A percentile compares a stretch with the other conserved stretches of the same genome.
Evolutionary conservation across 1,140 invertebrate genomes (phyloP).

Genomic region (Drosophila prosaltans): DNA sequence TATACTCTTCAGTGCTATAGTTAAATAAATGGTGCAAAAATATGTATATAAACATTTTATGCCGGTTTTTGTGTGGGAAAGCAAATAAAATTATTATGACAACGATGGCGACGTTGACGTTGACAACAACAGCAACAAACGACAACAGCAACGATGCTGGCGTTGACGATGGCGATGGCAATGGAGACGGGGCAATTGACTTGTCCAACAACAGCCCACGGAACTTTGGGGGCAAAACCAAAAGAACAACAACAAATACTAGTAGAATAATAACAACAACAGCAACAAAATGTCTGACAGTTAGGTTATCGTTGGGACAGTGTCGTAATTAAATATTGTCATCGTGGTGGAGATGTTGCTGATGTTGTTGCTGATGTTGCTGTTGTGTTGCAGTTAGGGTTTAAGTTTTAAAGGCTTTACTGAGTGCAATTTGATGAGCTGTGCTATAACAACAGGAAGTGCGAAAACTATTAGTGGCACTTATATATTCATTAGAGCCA

Average conservation of each 20-base stretch:
- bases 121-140: slow-evolving; percentile 35
- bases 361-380: slow-evolving; percentile 20
- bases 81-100: slow-evolving; percentile 73
- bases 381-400: slow-evolving; percentile 29
- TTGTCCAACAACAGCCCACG: slow-evolving; percentile 47
- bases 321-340: slow-evolving; percentile 77
- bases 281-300: slow-evolving; percentile 32
- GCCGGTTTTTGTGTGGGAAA: slow-evolving; percentile 69
- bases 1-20: slow-evolving; percentile 14
- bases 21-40: slow-evolving; percentile 61
- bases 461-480: slow-evolving; percentile 81
- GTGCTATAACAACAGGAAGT: slow-evolving; percentile 68
- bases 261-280: not conserved
- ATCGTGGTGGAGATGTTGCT: slow-evolving; percentile 44
- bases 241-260: slow-evolving; percentile 2
- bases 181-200: slow-evolving; percentile 50
- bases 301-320: slow-evolving; percentile 49
- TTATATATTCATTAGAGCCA: slow-evolving; percentile 82
- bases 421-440: slow-evolving; percentile 61
- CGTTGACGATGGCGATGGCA: slow-evolving; percentile 4
- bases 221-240: slow-evolving; percentile 18
- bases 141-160: slow-evolving; percentile 33
- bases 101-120: slow-evolving; percentile 48
- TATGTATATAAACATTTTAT: slow-evolving; percentile 51
- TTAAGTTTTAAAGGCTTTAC: slow-evolving; percentile 27